Percentiles rank a stretch among this genome's conserved stretches.
Evolutionary conservation across 2,113 vertebrate species (phyloP).

Genomic region (Lophotis ruficrista): DNA sequence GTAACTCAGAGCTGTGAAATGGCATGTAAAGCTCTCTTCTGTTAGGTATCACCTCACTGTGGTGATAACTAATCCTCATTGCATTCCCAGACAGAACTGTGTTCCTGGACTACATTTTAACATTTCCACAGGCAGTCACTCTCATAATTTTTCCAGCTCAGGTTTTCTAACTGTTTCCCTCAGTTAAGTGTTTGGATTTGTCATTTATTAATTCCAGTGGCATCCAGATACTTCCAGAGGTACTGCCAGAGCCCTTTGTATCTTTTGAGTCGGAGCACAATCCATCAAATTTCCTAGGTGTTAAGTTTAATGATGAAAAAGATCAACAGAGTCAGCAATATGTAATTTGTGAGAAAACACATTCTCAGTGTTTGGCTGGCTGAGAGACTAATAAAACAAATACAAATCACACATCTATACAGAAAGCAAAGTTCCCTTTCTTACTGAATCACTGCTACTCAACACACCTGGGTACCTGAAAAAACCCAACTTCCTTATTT

Average conservation of each 20-base stretch:
- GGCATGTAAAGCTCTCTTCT: not conserved
- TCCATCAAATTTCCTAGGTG: not conserved
- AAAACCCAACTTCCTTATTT: not conserved
- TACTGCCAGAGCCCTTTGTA: not conserved
- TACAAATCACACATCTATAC: not conserved
- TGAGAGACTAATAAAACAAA: not conserved
- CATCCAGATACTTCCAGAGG: not conserved
- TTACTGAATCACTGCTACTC: not conserved
- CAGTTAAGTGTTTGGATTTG: not conserved
- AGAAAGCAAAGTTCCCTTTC: not conserved
- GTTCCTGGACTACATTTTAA: not conserved
- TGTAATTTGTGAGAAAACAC: not conserved
- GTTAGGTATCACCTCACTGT: not conserved
- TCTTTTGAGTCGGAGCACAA: not conserved
- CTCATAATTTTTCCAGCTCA: not conserved
- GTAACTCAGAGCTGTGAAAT: not conserved
- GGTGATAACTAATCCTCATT: not conserved
- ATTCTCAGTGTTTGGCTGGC: not conserved
- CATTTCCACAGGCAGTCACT: not conserved
- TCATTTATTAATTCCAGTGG: not conserved
- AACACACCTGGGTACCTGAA: not conserved
- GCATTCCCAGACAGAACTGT: not conserved
- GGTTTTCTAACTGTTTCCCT: not conserved
- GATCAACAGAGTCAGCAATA: not conserved
- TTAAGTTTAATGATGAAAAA: not conserved